A percentile compares a stretch with the other conserved stretches of the same genome.
Evolutionary conservation across 2,113 vertebrate genomes (phyloP).

Genomic region (Proteles cristata): DNA sequence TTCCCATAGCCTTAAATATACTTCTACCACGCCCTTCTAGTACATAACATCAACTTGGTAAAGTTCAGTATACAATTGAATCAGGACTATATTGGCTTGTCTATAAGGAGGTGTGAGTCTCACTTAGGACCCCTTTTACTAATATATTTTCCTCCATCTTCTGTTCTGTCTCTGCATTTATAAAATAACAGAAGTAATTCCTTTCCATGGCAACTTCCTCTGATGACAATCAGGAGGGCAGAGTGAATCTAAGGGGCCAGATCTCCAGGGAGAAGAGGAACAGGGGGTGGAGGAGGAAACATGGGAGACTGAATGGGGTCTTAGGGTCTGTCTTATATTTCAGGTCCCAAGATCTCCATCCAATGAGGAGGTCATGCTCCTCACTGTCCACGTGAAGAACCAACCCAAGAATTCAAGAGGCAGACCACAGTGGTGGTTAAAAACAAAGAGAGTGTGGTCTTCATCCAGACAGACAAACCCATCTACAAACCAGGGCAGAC

Average conservation of each 20-base stretch:
- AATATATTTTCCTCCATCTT: background rate
- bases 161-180: background rate
- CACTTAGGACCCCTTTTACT: background rate
- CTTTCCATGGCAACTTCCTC: background rate
- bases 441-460: slow-evolving; percentile 80
- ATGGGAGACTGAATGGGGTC: background rate
- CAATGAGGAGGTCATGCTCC: slow-evolving; percentile 72
- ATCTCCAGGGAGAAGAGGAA: background rate
- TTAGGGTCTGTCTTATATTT: slow-evolving; percentile 12
- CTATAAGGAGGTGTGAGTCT: background rate
- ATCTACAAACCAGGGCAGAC: slow-evolving; percentile 86
- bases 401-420: slow-evolving; percentile 79
- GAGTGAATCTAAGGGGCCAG: background rate
- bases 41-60: background rate
- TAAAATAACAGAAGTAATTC: background rate
- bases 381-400: slow-evolving; percentile 81
- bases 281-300: background rate
- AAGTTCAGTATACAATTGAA: background rate
- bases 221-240: background rate
- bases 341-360: slow-evolving; percentile 76
- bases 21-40: background rate
- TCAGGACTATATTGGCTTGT: background rate
- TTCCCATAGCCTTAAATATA: background rate
- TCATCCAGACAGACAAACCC: slow-evolving; percentile 87
- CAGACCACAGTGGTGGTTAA: slow-evolving; percentile 79